Evolutionary conservation across 2,888 invertebrate species (phyloP), one percentile per base, ranked within the genome.

Genomic region (Cheiracanthium punctorium): DNA sequence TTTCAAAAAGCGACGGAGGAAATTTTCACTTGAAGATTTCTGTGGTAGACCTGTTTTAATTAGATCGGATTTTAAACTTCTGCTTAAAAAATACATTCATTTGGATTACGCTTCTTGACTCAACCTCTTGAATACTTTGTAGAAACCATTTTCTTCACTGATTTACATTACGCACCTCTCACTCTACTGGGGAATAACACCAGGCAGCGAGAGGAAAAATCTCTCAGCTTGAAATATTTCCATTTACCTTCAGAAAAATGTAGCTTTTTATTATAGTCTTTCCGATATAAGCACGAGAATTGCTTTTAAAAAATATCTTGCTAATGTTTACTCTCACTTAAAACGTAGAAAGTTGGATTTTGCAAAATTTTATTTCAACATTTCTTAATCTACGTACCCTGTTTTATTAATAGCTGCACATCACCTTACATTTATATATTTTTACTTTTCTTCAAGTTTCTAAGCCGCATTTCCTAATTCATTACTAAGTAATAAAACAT

Each of bases 31-130:
- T 37, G 30, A 17, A 41, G 52, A 32, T 58, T 71, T 5, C 65
- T 65, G 82, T 72, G 82, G 82, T 82, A 77, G 76, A 77, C 82
- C 71, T 82, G 77, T 82, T 82, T 82, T 82, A 82, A 82, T 82
- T 82, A 82, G 82, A 82, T 77, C 43, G 82, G 82, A 82, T 77
- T 82, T 48, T 30, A 52, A 76, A 71, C 65, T 43, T 65, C 24
- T 28, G 43, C 32, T 71, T 70, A 82, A 82, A 82, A 82, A 82
- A 82, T 70, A 73, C 71, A 75, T 75, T 76, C 76, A 72, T 82
- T 72, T 82, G 82, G 82, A 82, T 82, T 82, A 82, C 67, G 72
- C 58, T 76, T 33, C 30, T 67, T 73, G 82, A 74, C 43, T 74
- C 28, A 65, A 77, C 65, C 77, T 74, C 65, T 71, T 71, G 67